These are phyloP conservation scores for Ashinkailepas kermadecensis DNA, from an alignment of 2,888 invertebrate genomes.

Conservation along the genomic window DNA sequence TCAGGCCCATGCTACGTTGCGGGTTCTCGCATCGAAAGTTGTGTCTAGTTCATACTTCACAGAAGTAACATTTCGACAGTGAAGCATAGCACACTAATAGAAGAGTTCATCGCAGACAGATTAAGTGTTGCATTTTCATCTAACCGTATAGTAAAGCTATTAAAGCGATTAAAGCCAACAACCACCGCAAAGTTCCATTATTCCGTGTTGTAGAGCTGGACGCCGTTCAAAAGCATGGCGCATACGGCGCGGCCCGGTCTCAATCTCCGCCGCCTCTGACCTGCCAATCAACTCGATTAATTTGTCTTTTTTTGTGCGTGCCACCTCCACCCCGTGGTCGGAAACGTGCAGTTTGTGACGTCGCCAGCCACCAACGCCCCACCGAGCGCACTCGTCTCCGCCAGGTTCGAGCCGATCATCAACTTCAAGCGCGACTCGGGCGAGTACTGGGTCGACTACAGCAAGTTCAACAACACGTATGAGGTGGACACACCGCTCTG, in stretches of 20 bases:
- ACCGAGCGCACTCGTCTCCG: neutral
- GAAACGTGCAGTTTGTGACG: neutral
- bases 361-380: neutral
- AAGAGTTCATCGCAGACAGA: neutral
- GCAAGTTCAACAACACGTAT: conserved; percentile 83
- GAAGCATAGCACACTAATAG: neutral
- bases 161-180: neutral
- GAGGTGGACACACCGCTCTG: conserved; percentile 87
- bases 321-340: neutral
- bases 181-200: neutral
- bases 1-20: no score
- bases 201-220: neutral
- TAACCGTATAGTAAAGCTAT: neutral
- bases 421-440: conserved; percentile 54
- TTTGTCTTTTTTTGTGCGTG: neutral
- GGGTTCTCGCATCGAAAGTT: neutral
- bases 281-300: no score
- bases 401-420: conserved; percentile 33
- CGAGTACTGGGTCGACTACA: conserved; percentile 77
- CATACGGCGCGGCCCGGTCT: neutral
- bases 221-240: neutral
- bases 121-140: neutral
- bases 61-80: neutral
- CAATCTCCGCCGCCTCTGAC: no score
- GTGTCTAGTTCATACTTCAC: neutral